Base-by-base conservation (phyloP, 92 coral and sea anemone genomes). In the Epizoanthus ramosus region DNA sequence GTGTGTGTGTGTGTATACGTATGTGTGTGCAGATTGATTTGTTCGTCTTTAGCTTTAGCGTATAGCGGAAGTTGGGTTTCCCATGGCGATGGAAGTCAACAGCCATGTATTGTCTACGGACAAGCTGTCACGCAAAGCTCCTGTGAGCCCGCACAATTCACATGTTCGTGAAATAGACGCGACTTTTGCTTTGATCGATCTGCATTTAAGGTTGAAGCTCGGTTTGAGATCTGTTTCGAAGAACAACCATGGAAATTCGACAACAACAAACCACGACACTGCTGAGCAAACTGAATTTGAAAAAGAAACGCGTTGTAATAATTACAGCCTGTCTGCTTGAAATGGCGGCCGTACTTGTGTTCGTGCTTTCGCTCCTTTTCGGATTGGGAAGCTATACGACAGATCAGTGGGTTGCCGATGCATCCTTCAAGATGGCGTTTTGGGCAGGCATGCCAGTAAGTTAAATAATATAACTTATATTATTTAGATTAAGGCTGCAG, bases 361-460 rank as follows among this genome's bases (percentile, higher is more conserved):
- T 77, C n/a, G 50, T 77, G 23, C 15, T 77, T 0, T 61, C 82
- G 37, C 59, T 77, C 12, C 59, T 77, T 13, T 77, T 77, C 23
- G 57, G 82, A 0, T 39, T 77, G 71, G 82, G 82, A 0, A 69
- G 59, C 9, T 77, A 61, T 33, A 35, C 58, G 9, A 15, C 82
- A 41, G 63, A 59, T 14, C 41, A 41, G 8, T 9, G 57, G 82
- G 69, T 77, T 17, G 71, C 71, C 12, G 39, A 77, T 39, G 21
- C 43, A 1, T 19, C 66, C 0, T 77, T 77, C 28, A 43, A 41
- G 8, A 61, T 77, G 58, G 82, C 82, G 5, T 77, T 77, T 63
- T 77, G 82, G 82, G 82, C 82, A 19, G 82, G 82, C 3, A 77
- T 77, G 82, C 82, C 69, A 9, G 82, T 77, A 77, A 61, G 82